Base-by-base conservation (phyloP, 2,113 vertebrate genomes). In the Xiphorhynchus elegans region DNA sequence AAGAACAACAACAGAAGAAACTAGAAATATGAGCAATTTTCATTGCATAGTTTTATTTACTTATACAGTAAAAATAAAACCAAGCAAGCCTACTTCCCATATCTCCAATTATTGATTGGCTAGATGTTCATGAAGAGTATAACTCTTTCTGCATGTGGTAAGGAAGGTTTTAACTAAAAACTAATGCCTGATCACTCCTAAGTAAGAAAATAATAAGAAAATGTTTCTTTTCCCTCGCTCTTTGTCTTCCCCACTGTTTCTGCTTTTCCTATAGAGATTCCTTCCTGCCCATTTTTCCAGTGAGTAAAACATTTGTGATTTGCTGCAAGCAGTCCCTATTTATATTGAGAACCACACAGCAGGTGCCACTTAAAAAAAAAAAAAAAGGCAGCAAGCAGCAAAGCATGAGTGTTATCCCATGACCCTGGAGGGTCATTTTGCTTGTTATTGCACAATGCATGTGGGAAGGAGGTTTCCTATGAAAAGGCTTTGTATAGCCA, bases 251-350 rank as follows among this genome's bases (percentile, higher is more conserved):
- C 68, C 81, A 63, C 52, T 60, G 69, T 60, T 92, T 94, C 92
- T 93, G 74, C 42, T 96, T 97, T 94, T 96, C 60, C 75, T 89
- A 87, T 77, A 95, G 73, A 76, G 87, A 97, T 94, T 96, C 91
- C 77, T 96, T 98, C 97, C 96, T 96, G 96, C 95, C 40, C 25
- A 52, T 87, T 97, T 98, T 97, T 95, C 75, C 89, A 95, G 84
- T 29, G 88, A 66, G 74, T 78, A 96, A 96, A 97, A 97, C 95
- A 96, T 95, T 95, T 95, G 85, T 84, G 96, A 96, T 97, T 97
- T 97, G 94, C 95, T 97, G 84, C 89, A 93, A 97, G 94, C 60
- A 40, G 83, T 88, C 68, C 53, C 88, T 93, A 73, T 96, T 96
- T 97, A 94, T 92, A 86, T 9, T 29, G 87, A 96, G 81, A 97